Evolutionary conservation across 2,113 vertebrate genomes (phyloP), one percentile per base, ranked within the genome.

Genomic region (Elachura formosa): DNA sequence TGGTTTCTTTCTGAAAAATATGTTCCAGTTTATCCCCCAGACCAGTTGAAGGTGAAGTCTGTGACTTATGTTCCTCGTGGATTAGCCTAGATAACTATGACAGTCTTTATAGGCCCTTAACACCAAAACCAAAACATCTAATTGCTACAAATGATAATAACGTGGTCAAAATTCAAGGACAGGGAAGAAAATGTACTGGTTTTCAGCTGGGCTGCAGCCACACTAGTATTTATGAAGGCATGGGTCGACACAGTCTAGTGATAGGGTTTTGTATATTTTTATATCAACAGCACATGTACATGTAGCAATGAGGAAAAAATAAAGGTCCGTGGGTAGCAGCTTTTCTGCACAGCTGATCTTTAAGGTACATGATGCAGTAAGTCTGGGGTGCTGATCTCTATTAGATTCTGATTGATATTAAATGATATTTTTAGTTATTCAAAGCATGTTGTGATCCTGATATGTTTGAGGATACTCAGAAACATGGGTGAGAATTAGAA

Each of bases 401-500:
- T 34, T 36, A 72, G 48, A 77, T 41, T 75, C 46, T 72, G 66
- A 49, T 51, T 59, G 63, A 62, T 87, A 91, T 76, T 81, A 84
- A 62, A 88, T 89, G 34, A 88, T 69, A 54, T n/a, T 83, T 25
- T 94, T 87, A 75, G 51, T 78, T 93, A 92, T 96, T 94, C 87
- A 93, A 95, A 95, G 74, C 36, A 84, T 64, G 90, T 90, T 86
- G 59, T 95, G 73, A 94, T 94, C 94, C 63, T 21, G 46, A 90
- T 78, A 56, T 84, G 77, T 85, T 90, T 91, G 91, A 93, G 92
- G 95, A 92, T 74, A 87, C 64, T 90, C 80, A 26, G 71, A 87
- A 96, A 79, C 40, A 23, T 9, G 64, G 90, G 89, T 68, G 82
- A 95, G 88, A 96, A 95, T 72, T 87, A 90, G 92, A 97, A 89